Evolutionary conservation across 2,113 vertebrate genomes (phyloP).

Genomic region (Ifrita kowaldi): DNA sequence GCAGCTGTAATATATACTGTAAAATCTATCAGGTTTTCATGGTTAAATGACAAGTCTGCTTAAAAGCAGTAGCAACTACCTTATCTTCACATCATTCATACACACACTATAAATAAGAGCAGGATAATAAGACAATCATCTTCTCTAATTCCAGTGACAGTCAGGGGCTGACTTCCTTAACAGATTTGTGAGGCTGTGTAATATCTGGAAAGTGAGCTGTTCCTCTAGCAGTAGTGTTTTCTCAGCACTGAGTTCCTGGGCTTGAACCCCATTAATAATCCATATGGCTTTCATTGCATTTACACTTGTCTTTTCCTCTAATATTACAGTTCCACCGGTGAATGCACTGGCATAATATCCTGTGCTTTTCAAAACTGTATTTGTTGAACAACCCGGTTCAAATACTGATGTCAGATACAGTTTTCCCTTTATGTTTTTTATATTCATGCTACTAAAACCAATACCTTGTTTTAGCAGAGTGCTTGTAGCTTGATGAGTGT

Average conservation of each 20-base stretch:
- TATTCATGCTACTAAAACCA: neutral
- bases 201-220: neutral
- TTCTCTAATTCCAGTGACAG: neutral
- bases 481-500: neutral
- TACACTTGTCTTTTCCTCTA: neutral
- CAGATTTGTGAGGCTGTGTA: neutral
- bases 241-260: neutral
- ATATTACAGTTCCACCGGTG: neutral
- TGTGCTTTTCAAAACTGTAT: neutral
- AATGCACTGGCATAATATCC: neutral
- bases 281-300: neutral
- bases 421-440: neutral
- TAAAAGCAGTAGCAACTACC: neutral
- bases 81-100: neutral
- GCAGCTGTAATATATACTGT: neutral
- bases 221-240: neutral
- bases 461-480: neutral
- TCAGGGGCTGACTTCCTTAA: neutral
- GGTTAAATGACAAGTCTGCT: neutral
- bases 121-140: neutral
- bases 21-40: neutral
- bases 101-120: neutral
- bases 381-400: neutral
- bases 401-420: neutral
- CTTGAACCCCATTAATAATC: neutral